Base-by-base conservation (phyloP, 2,797 vertebrate genomes). In the Galago senegalensis region DNA sequence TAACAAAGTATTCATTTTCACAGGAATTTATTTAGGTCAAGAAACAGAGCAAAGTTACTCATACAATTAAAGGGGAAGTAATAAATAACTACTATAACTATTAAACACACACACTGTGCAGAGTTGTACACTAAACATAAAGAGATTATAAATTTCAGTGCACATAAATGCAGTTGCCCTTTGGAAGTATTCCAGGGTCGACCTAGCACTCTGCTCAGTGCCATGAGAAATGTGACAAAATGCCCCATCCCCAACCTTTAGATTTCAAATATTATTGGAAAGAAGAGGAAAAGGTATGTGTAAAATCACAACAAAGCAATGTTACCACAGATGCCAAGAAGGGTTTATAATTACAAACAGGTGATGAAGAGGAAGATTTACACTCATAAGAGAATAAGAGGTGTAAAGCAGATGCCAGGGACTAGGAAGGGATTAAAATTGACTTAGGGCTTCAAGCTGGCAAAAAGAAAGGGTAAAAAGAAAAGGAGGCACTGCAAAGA, bases 1-100 rank as follows among this genome's bases (percentile, higher is more conserved):
- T 43, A 92, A 88, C 20, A 40, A 40, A 76, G 23, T 70, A 7
- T 29, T 87, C 17, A 73, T 89, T 90, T 96, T 88, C 58, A 80
- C 17, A 14, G 29, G 61, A 49, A 63, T 92, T 29, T 69, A 31
- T 1, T 0, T 46, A 58, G n/a, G 27, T 58, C 37, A 89, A 46
- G 34, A 93, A 92, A 79, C 1, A 27, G 7, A 53, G 20, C 7
- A 73, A 76, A 80, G 40, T 5, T 84, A 17, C 5, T 11, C 0
- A 10, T 80, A 53, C 14, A 95, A 25, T 80, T 79, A 89, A n/a
- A 90, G 72, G 2, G 58, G 31, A 91, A 79, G 17, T 82, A 67
- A 63, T 6, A 21, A 56, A 43, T 43, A 43, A 43, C 7, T 43
- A 7, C 40, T 43, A 43, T n/a, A n/a, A 27, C 88, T 73, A 43